Conservation (phyloP, 2,797 vertebrate species). For the Aphelocoma californica region DNA sequence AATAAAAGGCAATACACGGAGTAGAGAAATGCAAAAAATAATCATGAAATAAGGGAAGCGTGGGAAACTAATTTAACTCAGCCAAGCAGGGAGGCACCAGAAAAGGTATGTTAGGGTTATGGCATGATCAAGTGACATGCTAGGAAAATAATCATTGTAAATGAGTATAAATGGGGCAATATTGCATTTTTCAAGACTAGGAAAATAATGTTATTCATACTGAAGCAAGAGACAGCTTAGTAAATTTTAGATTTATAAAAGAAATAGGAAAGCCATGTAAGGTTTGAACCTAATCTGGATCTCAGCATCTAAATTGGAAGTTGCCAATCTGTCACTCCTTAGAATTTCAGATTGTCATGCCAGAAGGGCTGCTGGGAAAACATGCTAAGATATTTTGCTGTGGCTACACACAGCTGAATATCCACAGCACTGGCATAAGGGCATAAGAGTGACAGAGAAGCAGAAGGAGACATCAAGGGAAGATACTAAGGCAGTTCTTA, state of each 20-base stretch:
- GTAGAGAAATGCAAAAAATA: neutral
- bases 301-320: neutral
- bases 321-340: neutral
- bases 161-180: neutral
- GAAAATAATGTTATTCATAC: neutral
- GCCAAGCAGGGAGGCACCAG: neutral
- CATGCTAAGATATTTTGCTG: neutral
- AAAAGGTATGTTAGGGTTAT: neutral
- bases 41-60: accelerated
- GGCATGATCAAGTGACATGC: neutral
- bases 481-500: neutral
- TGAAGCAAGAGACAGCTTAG: neutral
- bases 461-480: neutral
- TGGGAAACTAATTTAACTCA: neutral
- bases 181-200: neutral
- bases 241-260: neutral
- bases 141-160: neutral
- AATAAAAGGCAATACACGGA: neutral
- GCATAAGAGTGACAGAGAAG: neutral
- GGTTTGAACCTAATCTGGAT: neutral
- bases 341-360: neutral
- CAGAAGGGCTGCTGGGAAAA: neutral
- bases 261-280: neutral
- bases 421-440: neutral
- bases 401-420: neutral